A percentile compares a stretch with the other conserved stretches of the same genome.
phyloP scores from a whole-genome alignment of 2,888 invertebrate genomes.

The Deilephila porcellus region DNA sequence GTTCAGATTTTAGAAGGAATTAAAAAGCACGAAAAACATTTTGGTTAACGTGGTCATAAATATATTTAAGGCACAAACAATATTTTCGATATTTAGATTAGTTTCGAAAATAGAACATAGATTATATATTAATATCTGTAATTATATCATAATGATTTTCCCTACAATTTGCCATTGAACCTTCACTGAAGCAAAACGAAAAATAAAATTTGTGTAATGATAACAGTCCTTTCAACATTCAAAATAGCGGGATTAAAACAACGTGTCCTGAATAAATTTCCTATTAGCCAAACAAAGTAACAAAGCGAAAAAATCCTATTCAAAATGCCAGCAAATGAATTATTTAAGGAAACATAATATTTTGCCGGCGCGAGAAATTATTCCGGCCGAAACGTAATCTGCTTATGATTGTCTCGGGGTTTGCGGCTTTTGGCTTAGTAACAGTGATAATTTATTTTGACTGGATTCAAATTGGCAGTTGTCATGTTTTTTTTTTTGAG shows the following conservation, averaged over 20 bases:
- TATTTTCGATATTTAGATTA: too few species aligned
- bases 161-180: too few species aligned
- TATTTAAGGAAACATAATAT: slow-evolving; percentile 44
- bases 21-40: too few species aligned
- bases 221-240: not conserved
- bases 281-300: slow-evolving; percentile 34
- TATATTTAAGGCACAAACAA: too few species aligned
- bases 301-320: slow-evolving; percentile 44
- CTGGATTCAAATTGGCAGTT: not conserved
- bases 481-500: too few species aligned
- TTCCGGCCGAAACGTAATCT: slow-evolving; percentile 35
- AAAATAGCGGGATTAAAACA: slow-evolving; percentile 5
- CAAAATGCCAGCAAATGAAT: slow-evolving; percentile 47
- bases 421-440: slow-evolving; percentile 36
- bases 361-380: slow-evolving; percentile 42
- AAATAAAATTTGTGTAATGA: too few species aligned
- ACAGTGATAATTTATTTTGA: not conserved
- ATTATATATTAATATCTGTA: too few species aligned
- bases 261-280: slow-evolving; percentile 34
- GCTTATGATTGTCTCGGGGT: slow-evolving; percentile 35
- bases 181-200: too few species aligned
- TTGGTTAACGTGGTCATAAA: too few species aligned
- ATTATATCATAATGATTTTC: too few species aligned
- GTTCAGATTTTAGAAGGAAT: too few species aligned
- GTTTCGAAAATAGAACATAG: too few species aligned